Conservation (phyloP, 53 echinoderm and acorn worm species). For the Hippasteria phrygiana region DNA sequence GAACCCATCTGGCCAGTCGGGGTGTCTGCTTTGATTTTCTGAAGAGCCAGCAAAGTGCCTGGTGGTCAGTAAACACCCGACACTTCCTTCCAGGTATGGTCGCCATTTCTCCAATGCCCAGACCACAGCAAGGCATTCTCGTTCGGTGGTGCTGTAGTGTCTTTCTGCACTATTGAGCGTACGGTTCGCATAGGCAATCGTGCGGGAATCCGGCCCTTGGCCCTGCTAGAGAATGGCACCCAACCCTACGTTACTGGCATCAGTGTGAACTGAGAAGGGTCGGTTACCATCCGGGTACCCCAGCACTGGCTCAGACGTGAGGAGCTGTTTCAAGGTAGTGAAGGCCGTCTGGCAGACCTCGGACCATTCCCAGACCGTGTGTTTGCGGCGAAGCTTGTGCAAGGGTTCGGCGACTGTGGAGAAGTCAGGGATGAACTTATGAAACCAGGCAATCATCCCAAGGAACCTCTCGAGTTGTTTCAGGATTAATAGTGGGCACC, state of each 20-base stretch:
- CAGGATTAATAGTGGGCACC: slow-evolving; percentile 9
- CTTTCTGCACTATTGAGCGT: slow-evolving; percentile 36
- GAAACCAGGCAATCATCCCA: slow-evolving; percentile 53
- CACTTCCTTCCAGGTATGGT: slow-evolving; percentile 21
- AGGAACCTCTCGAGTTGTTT: slow-evolving; percentile 53
- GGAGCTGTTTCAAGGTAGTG: not conserved
- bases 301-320: slow-evolving; percentile 29
- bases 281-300: slow-evolving; percentile 2
- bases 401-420: slow-evolving; percentile 34
- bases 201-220: not conserved
- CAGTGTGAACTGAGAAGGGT: slow-evolving; percentile 28
- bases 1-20: slow-evolving; percentile 22
- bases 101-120: slow-evolving; percentile 48
- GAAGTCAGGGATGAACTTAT: slow-evolving; percentile 43
- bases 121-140: slow-evolving; percentile 45
- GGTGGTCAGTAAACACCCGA: slow-evolving; percentile 63
- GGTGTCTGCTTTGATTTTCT: slow-evolving; percentile 1
- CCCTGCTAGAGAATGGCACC: slow-evolving; percentile 30
- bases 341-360: slow-evolving; percentile 5
- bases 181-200: slow-evolving; percentile 17
- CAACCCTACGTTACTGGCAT: slow-evolving; percentile 33
- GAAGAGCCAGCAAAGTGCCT: slow-evolving; percentile 54
- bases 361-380: slow-evolving; percentile 16
- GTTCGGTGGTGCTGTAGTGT: slow-evolving; percentile 57
- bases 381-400: slow-evolving; percentile 3